phyloP scores from a whole-genome alignment of 2,113 vertebrate genomes.

The Grantiella picta region DNA sequence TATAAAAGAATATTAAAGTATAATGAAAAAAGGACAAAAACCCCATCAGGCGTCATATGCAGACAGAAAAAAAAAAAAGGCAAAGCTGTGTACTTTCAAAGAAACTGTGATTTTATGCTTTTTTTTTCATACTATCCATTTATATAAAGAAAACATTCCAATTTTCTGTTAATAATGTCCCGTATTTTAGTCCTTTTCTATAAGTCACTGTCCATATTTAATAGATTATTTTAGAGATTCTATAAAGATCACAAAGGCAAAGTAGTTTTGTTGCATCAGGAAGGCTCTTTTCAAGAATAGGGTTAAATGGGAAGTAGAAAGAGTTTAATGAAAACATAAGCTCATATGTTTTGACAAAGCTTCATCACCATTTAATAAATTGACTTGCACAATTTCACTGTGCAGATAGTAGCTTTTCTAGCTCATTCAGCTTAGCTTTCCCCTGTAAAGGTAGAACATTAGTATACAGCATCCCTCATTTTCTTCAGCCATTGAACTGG shows the following conservation, averaged over 20 bases:
- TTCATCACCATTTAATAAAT: neutral
- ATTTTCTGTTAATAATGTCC: neutral
- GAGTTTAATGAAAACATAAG: neutral
- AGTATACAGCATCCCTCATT: neutral
- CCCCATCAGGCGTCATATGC: too few relatives aligned
- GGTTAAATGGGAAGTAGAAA: neutral
- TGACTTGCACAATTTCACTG: neutral
- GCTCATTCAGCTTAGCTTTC: neutral
- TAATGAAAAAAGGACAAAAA: too few relatives aligned
- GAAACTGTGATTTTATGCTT: neutral
- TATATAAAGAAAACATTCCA: neutral
- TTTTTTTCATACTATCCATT: neutral
- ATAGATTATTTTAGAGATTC: neutral
- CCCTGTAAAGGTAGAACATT: neutral
- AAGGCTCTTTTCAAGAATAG: neutral
- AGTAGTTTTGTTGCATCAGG: neutral
- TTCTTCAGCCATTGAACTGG: neutral
- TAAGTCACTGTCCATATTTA: neutral
- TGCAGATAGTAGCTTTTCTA: neutral
- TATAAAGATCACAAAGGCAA: neutral
- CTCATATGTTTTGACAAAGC: neutral
- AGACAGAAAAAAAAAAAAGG: neutral
- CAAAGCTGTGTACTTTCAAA: neutral
- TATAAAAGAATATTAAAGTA: too few relatives aligned
- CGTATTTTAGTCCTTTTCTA: neutral